phyloP scores from a whole-genome alignment of 2,113 vertebrate genomes.

The Spermophilus dauricus region DNA sequence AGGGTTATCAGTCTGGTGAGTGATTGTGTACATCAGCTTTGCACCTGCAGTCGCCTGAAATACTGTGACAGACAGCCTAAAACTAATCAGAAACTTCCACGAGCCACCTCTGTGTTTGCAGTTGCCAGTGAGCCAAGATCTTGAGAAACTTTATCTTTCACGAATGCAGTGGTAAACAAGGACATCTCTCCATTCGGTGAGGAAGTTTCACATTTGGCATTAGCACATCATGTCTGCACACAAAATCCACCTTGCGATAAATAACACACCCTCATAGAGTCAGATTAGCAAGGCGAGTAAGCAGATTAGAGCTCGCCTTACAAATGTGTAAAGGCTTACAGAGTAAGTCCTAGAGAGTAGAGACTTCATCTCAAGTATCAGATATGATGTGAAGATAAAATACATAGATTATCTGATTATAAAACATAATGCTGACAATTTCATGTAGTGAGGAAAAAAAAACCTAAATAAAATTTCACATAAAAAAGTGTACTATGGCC shows the following conservation, averaged over 20 bases:
- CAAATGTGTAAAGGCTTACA: too few species aligned
- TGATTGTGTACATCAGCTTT: neutral
- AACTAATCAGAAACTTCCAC: neutral
- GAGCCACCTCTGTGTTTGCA: neutral
- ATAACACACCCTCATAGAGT: neutral
- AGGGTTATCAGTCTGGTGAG: too few species aligned
- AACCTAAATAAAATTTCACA: neutral
- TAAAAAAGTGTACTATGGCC: neutral
- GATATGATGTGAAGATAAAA: neutral
- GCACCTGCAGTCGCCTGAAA: neutral
- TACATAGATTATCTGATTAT: neutral
- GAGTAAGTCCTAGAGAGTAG: too few species aligned
- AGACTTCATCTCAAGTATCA: neutral
- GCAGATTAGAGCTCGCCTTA: neutral
- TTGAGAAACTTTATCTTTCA: too few species aligned
- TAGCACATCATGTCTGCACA: neutral
- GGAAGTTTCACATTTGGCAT: neutral
- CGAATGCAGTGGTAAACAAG: too few species aligned
- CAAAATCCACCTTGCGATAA: neutral
- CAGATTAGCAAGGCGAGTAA: neutral
- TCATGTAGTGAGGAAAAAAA: neutral
- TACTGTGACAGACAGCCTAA: too few species aligned
- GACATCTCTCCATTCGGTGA: neutral
- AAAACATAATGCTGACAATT: neutral
- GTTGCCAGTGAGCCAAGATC: neutral